Evolutionary conservation across 2,888 invertebrate genomes (phyloP).

Genomic region (Melanchra persicariae): DNA sequence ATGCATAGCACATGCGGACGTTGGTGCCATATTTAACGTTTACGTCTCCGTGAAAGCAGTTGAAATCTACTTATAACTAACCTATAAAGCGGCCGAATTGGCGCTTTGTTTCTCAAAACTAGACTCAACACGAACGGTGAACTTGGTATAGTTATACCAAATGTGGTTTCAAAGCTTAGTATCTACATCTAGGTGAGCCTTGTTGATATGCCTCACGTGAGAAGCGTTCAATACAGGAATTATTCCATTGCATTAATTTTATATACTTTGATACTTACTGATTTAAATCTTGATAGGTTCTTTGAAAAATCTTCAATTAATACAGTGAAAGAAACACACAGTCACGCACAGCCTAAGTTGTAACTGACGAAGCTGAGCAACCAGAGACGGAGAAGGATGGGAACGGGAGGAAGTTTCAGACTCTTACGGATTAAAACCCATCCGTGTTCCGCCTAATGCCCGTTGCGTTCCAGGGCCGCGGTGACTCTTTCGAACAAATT

Average conservation of each 20-base stretch:
- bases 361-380: background rate
- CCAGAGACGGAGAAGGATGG: too few species aligned
- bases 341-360: background rate
- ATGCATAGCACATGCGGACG: background rate
- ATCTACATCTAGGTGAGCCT: background rate
- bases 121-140: conserved; percentile 32
- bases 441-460: too few species aligned
- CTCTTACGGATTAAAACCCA: too few species aligned
- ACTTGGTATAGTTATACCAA: conserved; percentile 28
- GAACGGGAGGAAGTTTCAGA: too few species aligned
- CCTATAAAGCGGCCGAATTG: conserved; percentile 30
- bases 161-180: conserved; percentile 4
- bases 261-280: background rate
- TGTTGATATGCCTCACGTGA: background rate
- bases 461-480: too few species aligned
- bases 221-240: background rate
- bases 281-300: background rate
- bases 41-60: conserved; percentile 33
- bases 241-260: background rate
- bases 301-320: background rate
- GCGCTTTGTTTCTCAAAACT: conserved; percentile 36
- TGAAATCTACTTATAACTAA: conserved; percentile 38
- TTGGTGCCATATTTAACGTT: conserved; percentile 20
- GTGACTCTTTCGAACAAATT: too few species aligned
- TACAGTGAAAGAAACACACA: background rate